Evolutionary conservation across 2,888 invertebrate genomes (phyloP).

Genomic region (Synergus gifuensis): DNA sequence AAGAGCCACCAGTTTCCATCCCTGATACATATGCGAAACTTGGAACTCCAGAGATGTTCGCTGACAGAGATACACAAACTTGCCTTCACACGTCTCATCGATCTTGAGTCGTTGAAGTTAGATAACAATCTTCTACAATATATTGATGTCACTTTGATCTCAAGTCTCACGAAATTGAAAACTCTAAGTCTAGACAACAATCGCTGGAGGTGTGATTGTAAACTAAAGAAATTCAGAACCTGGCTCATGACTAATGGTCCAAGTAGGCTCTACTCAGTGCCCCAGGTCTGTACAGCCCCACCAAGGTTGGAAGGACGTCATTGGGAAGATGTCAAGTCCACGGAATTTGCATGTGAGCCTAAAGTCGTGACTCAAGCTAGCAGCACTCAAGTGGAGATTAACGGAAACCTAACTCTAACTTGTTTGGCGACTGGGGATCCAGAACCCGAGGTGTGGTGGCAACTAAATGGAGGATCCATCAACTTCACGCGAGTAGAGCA

Average conservation of each 20-base stretch:
- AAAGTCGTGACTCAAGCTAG: slow-evolving; percentile 80
- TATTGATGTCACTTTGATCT: slow-evolving; percentile 83
- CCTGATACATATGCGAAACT: slow-evolving; percentile 88
- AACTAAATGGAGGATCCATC: slow-evolving; percentile 86
- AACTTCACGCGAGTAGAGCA: slow-evolving; percentile 72
- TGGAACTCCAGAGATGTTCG: slow-evolving; percentile 90
- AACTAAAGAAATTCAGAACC: slow-evolving; percentile 88
- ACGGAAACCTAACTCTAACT: slow-evolving; percentile 89
- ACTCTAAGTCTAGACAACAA: slow-evolving; percentile 90
- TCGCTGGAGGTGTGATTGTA: slow-evolving; percentile 95
- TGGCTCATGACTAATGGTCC: slow-evolving; percentile 83
- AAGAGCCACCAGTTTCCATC: slow-evolving; percentile 89
- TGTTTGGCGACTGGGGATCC: slow-evolving; percentile 92
- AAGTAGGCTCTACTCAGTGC: slow-evolving; percentile 87
- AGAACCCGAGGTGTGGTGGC: slow-evolving; percentile 90
- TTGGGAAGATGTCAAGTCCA: slow-evolving; percentile 88
- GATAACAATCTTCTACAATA: slow-evolving; percentile 89
- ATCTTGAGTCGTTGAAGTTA: slow-evolving; percentile 88
- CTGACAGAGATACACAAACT: slow-evolving; percentile 86
- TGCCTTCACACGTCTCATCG: slow-evolving; percentile 87
- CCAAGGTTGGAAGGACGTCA: slow-evolving; percentile 83
- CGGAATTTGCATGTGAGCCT: slow-evolving; percentile 91
- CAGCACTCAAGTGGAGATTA: slow-evolving; percentile 86
- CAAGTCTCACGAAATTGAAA: slow-evolving; percentile 88
- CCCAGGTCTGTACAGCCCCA: slow-evolving; percentile 87